These are phyloP conservation scores for Falco columbarius DNA, from an alignment of 2,797 vertebrate genomes.

Conservation along the genomic window DNA sequence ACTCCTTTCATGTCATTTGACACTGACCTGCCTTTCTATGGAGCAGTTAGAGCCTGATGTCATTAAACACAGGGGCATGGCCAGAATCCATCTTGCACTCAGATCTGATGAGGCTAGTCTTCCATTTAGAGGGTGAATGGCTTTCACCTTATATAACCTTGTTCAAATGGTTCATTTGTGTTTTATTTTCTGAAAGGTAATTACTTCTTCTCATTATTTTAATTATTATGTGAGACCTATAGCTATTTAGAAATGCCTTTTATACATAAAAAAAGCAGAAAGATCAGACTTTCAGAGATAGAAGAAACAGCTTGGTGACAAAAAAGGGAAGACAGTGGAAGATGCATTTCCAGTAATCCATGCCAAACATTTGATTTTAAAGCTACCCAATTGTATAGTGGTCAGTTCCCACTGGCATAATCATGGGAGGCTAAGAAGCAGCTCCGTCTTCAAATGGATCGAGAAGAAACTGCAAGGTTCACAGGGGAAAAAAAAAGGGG, in stretches of 20 bases:
- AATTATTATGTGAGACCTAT: background rate
- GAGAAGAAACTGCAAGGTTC: background rate
- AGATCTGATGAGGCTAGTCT: background rate
- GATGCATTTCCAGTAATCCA: background rate
- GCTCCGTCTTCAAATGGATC: background rate
- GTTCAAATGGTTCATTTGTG: background rate
- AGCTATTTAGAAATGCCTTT: background rate
- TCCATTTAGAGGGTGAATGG: background rate
- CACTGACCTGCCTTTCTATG: background rate
- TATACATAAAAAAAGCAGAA: background rate
- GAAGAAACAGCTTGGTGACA: background rate
- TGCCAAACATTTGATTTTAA: slow-evolving; percentile 10
- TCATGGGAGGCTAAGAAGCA: background rate
- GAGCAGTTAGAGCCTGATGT: background rate
- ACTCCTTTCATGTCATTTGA: background rate
- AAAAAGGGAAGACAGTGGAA: background rate
- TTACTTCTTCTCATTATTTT: background rate
- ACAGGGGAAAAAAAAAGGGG: background rate
- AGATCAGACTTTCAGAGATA: background rate
- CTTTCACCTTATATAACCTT: background rate
- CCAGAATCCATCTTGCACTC: background rate
- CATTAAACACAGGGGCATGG: background rate
- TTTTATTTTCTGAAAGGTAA: background rate
- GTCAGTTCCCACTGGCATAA: background rate
- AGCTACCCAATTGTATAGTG: background rate